Evolutionary conservation across 2,113 vertebrate genomes (phyloP).

Genomic region (Micronisus gabar): DNA sequence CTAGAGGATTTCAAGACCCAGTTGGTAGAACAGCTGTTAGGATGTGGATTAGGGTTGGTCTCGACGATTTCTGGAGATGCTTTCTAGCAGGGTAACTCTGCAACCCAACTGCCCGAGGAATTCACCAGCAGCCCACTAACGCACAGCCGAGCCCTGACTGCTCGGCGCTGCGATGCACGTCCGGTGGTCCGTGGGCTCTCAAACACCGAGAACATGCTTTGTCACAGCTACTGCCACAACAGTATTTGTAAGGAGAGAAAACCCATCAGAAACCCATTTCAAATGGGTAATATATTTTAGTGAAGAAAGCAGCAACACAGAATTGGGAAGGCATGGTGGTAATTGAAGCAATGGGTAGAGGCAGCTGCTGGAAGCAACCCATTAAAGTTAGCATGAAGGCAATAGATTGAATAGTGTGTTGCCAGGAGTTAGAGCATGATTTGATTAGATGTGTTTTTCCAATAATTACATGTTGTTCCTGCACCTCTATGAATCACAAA

Average conservation of each 20-base stretch:
- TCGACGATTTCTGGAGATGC: neutral
- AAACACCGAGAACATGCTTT: neutral
- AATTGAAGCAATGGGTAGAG: neutral
- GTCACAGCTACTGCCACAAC: neutral
- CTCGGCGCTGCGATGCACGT: accelerated
- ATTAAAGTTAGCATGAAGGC: neutral
- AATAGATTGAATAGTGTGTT: neutral
- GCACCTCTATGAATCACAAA: neutral
- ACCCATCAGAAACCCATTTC: neutral
- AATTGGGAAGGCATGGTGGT: neutral
- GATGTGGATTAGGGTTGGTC: neutral
- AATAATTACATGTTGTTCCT: neutral
- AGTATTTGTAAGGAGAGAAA: neutral
- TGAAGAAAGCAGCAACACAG: neutral
- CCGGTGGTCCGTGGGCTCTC: neutral
- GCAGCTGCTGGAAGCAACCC: neutral
- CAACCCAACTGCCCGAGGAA: neutral
- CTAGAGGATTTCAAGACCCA: neutral
- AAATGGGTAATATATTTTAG: neutral
- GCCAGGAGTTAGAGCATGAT: neutral
- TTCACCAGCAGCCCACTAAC: neutral
- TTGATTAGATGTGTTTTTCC: neutral
- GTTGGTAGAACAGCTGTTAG: neutral
- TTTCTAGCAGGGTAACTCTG: neutral
- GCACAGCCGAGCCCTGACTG: neutral